These are phyloP conservation scores for Zoroaster sp. DNA, from an alignment of 53 echinoderm and acorn worm genomes.

Conservation along the genomic window DNA sequence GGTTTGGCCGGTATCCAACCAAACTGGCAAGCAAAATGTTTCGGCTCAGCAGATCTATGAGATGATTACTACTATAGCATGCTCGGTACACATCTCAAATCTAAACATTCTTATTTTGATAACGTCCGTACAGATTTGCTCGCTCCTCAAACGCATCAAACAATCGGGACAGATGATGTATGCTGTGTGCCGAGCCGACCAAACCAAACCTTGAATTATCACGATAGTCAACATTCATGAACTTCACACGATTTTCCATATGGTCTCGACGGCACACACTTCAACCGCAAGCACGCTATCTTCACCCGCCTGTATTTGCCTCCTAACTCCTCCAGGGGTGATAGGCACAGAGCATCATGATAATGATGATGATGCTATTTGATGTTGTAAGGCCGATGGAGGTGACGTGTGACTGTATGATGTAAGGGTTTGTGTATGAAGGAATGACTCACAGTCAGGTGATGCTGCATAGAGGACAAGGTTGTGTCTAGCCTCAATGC, in stretches of 20 bases:
- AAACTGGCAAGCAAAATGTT: too few relatives aligned
- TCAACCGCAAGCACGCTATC: conserved; percentile 23
- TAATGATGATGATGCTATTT: neutral
- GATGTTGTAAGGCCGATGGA: neutral
- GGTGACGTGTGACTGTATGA: neutral
- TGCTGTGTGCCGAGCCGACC: neutral
- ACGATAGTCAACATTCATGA: neutral
- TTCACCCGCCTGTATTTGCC: neutral
- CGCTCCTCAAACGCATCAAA: neutral
- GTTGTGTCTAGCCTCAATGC: neutral
- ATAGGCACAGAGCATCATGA: neutral
- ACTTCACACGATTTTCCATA: neutral
- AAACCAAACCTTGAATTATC: neutral
- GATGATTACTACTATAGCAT: too few relatives aligned
- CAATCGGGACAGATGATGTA: neutral
- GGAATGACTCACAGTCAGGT: neutral
- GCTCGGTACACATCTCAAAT: neutral
- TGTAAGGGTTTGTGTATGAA: neutral
- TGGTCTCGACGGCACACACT: neutral
- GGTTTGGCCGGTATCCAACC: too few relatives aligned
- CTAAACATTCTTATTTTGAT: neutral
- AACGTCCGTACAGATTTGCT: neutral
- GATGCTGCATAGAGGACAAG: conserved; percentile 6
- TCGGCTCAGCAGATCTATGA: too few relatives aligned
- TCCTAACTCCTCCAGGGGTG: neutral